Base-by-base conservation (phyloP, 1,140 invertebrate species). In the Euwallacea fornicatus region DNA sequence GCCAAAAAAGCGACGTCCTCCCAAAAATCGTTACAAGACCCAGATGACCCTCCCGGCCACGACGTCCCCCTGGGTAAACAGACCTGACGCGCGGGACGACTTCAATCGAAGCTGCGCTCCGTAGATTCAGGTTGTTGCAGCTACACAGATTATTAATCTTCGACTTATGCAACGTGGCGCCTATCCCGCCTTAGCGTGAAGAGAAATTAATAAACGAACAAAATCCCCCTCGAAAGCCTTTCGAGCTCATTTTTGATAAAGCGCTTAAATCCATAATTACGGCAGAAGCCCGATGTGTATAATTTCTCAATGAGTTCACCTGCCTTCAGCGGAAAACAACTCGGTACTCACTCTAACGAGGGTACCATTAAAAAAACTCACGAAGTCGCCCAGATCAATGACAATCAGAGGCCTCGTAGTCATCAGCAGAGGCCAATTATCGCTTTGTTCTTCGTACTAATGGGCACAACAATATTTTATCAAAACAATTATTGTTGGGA, bases 311-410 rank as follows among this genome's bases (percentile, higher is more conserved):
- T 68, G 69, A 61, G 42, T 72, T 72, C 73, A 74, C 66, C 73
- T 71, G 73, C 59, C 65, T 71, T 71, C 44, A 69, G 11, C 44
- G 7, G 43, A 58, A 73, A 79, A 79, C 74, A 69, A 78, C 75
- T 73, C 75, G 74, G 75, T 78, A 75, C 76, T 33, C 21, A 33
- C 21, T 75, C 71, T 77, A 78, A 76, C 73, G 73, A 77, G 75
- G 74, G 75, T 76, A 78, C 77, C 76, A 76, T 78, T 75, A 76
- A 77, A 79, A 78, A 70, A 67, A 72, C 75, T 61, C 68, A 21
- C 47, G 72, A 15, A 62, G 61, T 60, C 50, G 72, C 4, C 66
- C 76, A 71, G 44, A 46, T n/a, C 9, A 58, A 60, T 58, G n/a
- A 66, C 43, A 9, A 15, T 44, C 66, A 42, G 21, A 33, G 53